Conservation (phyloP, 1,140 invertebrate genomes). For the Heliconius nattereri region DNA sequence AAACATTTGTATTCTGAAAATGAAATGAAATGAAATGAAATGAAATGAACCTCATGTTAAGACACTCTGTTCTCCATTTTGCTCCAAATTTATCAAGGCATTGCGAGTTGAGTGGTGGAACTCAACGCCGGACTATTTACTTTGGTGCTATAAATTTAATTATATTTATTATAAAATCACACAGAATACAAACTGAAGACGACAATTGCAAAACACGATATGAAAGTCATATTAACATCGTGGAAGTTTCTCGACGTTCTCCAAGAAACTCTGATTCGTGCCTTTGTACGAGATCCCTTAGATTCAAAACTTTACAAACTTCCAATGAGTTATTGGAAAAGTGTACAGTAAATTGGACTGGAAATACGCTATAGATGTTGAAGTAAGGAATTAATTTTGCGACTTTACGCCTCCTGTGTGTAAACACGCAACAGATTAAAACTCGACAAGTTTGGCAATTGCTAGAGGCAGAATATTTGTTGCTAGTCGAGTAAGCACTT, state of each 20-base stretch:
- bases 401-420: conserved; percentile 17
- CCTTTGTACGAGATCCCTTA: conserved; percentile 30
- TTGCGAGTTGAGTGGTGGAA: no score
- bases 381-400: conserved; percentile 34
- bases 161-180: background rate
- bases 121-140: no score
- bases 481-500: background rate
- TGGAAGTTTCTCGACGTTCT: conserved; percentile 23
- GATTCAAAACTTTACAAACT: conserved; percentile 33
- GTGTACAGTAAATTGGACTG: conserved; percentile 38
- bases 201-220: background rate
- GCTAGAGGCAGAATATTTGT: background rate
- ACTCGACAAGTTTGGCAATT: background rate
- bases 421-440: conserved; percentile 2
- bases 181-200: background rate
- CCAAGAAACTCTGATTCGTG: conserved; percentile 31
- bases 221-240: conserved; percentile 27
- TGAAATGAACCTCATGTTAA: no score
- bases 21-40: no score
- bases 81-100: no score
- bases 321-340: conserved; percentile 35
- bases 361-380: conserved; percentile 34
- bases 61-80: no score
- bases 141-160: background rate
- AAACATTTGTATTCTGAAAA: background rate